Evolutionary conservation across 2,797 vertebrate genomes (phyloP).

Genomic region (Rallus crepitans): DNA sequence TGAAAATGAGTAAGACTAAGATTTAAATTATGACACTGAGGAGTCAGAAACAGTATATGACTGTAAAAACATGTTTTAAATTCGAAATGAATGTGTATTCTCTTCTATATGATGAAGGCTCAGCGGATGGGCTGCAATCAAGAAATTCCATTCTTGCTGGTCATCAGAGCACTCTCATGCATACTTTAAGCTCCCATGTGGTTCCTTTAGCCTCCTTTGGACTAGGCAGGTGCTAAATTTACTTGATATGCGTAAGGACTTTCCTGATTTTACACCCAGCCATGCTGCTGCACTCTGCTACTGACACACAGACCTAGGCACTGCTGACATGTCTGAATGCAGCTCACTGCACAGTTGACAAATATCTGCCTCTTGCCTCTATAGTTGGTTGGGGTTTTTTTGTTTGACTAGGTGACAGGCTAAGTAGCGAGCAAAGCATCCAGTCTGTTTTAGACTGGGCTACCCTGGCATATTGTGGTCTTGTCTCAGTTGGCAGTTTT

Average conservation of each 20-base stretch:
- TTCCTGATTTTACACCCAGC: background rate
- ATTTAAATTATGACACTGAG: background rate
- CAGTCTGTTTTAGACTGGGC: background rate
- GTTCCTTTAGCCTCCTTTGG: background rate
- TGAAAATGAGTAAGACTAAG: background rate
- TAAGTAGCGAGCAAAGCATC: background rate
- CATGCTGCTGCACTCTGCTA: background rate
- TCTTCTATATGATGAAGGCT: background rate
- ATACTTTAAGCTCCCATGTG: background rate
- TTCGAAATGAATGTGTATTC: background rate
- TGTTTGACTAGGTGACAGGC: background rate
- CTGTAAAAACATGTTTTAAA: background rate
- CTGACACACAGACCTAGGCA: accelerated
- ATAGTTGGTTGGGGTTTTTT: accelerated
- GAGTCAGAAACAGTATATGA: background rate
- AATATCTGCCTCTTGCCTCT: background rate
- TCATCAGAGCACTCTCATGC: background rate
- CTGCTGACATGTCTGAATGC: background rate
- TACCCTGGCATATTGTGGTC: accelerated
- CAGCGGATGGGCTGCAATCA: background rate
- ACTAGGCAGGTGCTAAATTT: background rate
- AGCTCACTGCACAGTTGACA: background rate
- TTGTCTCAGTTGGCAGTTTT: background rate
- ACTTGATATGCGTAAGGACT: background rate
- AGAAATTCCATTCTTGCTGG: background rate